Conservation (phyloP, 2,797 vertebrate species). For the Pseudochirops corinnae region DNA sequence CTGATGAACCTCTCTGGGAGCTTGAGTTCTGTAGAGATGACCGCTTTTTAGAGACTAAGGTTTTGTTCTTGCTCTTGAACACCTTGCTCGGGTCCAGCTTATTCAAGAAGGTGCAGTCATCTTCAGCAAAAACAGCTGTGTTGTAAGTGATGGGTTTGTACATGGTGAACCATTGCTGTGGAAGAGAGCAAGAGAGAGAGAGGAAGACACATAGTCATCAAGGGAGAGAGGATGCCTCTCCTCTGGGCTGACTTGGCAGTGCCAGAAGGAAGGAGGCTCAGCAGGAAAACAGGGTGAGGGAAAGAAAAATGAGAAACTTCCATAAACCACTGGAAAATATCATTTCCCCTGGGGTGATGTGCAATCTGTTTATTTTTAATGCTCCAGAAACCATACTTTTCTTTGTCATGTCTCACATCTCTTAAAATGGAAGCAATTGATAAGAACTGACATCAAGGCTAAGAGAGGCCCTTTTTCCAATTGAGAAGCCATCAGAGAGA, state of each 20-base stretch:
- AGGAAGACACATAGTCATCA: conserved; percentile 27
- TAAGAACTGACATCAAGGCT: background rate
- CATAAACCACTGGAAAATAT: conserved; percentile 43
- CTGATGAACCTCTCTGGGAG: conserved; percentile 83
- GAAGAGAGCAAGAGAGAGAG: conserved; percentile 63
- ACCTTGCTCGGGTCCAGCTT: conserved; percentile 94
- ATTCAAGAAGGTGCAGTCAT: conserved; percentile 89
- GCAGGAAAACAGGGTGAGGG: background rate
- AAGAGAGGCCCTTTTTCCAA: background rate
- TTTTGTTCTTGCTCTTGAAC: conserved; percentile 93
- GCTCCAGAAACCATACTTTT: background rate
- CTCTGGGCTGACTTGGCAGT: background rate
- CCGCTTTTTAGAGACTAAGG: conserved; percentile 92
- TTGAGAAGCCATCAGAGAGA: background rate
- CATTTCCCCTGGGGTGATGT: conserved; percentile 23
- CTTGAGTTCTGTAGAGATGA: conserved; percentile 81
- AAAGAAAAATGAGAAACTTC: background rate
- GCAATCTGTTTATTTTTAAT: background rate
- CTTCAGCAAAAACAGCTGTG: conserved; percentile 85
- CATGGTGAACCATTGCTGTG: conserved; percentile 97
- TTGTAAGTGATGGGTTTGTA: conserved; percentile 94
- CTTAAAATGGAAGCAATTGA: background rate
- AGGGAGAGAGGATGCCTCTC: background rate
- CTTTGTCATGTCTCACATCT: conserved; percentile 3
- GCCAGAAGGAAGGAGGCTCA: background rate